These are phyloP conservation scores for Meda fulgida DNA, from an alignment of 2,797 vertebrate species.

Conservation along the genomic window DNA sequence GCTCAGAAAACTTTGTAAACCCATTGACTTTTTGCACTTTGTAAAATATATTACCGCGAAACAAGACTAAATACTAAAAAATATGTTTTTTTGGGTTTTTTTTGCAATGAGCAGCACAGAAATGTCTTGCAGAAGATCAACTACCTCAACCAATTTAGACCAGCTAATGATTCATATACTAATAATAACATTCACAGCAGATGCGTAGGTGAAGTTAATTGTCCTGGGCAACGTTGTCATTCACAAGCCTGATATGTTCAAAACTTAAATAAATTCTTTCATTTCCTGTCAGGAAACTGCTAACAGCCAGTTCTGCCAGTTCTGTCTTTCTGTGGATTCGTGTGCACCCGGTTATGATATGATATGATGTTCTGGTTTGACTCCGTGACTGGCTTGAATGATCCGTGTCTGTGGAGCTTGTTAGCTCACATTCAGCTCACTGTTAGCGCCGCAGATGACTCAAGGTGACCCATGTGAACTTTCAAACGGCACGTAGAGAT, in stretches of 20 bases:
- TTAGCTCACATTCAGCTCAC: constrained; percentile 28
- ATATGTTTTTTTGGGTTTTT: too few relatives aligned
- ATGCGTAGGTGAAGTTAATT: not conserved
- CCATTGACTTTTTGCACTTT: not conserved
- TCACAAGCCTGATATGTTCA: not conserved
- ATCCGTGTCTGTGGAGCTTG: constrained; percentile 19
- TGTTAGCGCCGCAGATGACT: constrained; percentile 2
- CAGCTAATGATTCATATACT: not conserved
- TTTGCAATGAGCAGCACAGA: not conserved
- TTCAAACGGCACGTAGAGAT: constrained; percentile 7
- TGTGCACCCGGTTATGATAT: not conserved
- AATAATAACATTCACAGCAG: not conserved
- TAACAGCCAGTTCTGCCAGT: not conserved
- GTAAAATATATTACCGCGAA: not conserved
- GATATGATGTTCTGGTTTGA: not conserved
- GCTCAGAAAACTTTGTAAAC: not conserved
- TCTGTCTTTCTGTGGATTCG: not conserved
- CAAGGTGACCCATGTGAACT: constrained; percentile 35
- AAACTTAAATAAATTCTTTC: not conserved
- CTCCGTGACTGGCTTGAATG: constrained; percentile 8
- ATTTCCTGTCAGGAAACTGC: not conserved
- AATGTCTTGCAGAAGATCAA: not conserved
- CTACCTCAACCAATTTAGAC: not conserved
- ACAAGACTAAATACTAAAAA: not conserved
- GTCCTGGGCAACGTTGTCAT: not conserved